A percentile compares a stretch with the other conserved stretches of the same genome.
phyloP scores from a whole-genome alignment of 2,113 vertebrate species.

The Rana temporaria region DNA sequence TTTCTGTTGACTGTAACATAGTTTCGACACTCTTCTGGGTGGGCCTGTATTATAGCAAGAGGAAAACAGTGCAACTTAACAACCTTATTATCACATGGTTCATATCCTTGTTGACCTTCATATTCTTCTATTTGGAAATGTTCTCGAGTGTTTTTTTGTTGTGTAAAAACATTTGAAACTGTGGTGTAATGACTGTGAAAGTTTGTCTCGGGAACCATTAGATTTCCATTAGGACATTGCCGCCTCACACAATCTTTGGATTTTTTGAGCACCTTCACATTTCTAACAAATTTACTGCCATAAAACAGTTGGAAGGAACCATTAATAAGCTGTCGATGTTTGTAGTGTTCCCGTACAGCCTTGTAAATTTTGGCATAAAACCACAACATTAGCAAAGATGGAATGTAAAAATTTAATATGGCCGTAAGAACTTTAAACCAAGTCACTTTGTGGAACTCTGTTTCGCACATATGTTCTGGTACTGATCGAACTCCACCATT shows the following conservation, averaged over 20 bases:
- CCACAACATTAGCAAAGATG: slow-evolving; percentile 90
- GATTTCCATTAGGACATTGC: slow-evolving; percentile 55
- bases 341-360: slow-evolving; percentile 82
- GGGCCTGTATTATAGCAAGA: slow-evolving; percentile 49
- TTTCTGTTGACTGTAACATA: slow-evolving; percentile 59
- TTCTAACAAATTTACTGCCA: background rate
- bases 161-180: slow-evolving; percentile 6
- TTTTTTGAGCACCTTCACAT: slow-evolving; percentile 34
- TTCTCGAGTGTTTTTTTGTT: slow-evolving; percentile 3
- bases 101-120: slow-evolving; percentile 53
- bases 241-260: slow-evolving; percentile 50
- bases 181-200: slow-evolving; percentile 26
- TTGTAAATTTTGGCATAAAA: slow-evolving; percentile 90
- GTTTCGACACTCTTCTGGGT: slow-evolving; percentile 59
- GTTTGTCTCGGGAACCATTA: slow-evolving; percentile 48
- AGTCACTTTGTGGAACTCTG: slow-evolving; percentile 86
- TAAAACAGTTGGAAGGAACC: slow-evolving; percentile 61
- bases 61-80: slow-evolving; percentile 63
- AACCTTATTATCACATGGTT: slow-evolving; percentile 4
- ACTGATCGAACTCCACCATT: slow-evolving; percentile 58
- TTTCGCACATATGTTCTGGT: slow-evolving; percentile 79
- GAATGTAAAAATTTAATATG: slow-evolving; percentile 91
- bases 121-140: slow-evolving; percentile 27
- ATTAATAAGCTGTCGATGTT: slow-evolving; percentile 77
- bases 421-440: slow-evolving; percentile 94